Evolutionary conservation across 2,888 invertebrate species (phyloP).

Genomic region (Epirrhoe tristata): DNA sequence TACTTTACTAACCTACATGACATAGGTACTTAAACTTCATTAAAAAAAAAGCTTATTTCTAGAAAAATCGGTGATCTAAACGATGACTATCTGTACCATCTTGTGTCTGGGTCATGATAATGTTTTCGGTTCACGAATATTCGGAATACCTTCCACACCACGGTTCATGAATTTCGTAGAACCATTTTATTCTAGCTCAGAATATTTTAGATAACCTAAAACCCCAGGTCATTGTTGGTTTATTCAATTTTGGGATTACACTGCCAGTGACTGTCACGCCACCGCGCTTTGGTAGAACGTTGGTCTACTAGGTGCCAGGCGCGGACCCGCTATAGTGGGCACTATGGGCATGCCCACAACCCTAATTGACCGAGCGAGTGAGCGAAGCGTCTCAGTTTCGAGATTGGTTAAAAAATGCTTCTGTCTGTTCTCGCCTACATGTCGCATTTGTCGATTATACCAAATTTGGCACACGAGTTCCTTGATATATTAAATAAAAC

Average conservation of each 20-base stretch:
- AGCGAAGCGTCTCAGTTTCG: too few relatives aligned
- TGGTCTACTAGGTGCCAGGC: too few relatives aligned
- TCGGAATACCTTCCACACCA: neutral
- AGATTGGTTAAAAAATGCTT: too few relatives aligned
- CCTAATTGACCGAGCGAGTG: too few relatives aligned
- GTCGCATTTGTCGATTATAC: too few relatives aligned
- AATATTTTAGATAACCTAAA: constrained; percentile 26
- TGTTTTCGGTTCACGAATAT: neutral
- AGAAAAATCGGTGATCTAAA: neutral
- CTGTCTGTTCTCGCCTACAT: too few relatives aligned
- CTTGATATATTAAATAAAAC: too few relatives aligned
- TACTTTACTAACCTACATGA: neutral
- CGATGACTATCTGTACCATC: neutral
- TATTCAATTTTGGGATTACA: constrained; percentile 27
- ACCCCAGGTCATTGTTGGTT: constrained; percentile 11
- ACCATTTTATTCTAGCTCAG: constrained; percentile 13
- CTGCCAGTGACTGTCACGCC: neutral
- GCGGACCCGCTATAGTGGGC: too few relatives aligned
- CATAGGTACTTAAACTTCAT: neutral
- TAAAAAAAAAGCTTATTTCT: neutral
- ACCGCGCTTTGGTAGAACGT: too few relatives aligned
- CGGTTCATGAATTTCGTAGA: neutral
- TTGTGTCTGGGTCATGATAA: neutral
- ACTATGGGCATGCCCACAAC: too few relatives aligned
- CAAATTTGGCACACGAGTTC: too few relatives aligned